These are phyloP conservation scores for Drosophila paramelanica DNA, from an alignment of 2,888 invertebrate genomes.

Conservation along the genomic window DNA sequence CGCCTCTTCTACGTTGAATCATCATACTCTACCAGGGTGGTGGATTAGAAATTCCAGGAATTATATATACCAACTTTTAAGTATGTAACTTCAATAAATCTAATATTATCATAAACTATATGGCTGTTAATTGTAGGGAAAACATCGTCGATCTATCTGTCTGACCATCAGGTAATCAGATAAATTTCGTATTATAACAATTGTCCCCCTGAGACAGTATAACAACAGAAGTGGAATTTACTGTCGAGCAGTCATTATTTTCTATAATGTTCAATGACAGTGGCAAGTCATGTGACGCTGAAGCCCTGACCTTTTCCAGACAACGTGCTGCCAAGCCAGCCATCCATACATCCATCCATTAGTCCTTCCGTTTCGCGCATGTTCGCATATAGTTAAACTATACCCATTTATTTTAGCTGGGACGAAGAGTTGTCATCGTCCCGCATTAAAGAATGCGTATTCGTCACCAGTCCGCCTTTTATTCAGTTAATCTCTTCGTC, in stretches of 20 bases:
- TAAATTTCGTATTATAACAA: too few relatives aligned
- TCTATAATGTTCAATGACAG: conserved; percentile 26
- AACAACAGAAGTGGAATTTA: conserved; percentile 13
- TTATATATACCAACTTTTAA: too few relatives aligned
- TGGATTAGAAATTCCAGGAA: too few relatives aligned
- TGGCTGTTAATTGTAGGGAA: too few relatives aligned
- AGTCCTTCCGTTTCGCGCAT: conserved; percentile 55
- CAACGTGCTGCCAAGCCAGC: conserved; percentile 45
- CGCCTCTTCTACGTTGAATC: too few relatives aligned
- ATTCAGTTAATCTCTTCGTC: not conserved
- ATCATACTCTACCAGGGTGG: too few relatives aligned
- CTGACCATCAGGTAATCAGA: not conserved
- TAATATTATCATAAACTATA: too few relatives aligned
- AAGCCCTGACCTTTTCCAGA: not conserved
- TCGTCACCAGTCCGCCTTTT: conserved; percentile 36
- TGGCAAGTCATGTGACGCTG: conserved; percentile 15
- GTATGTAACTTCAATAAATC: too few relatives aligned
- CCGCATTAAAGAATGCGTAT: conserved; percentile 30
- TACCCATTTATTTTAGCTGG: conserved; percentile 54
- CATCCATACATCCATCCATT: conserved; percentile 56
- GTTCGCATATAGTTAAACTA: conserved; percentile 51
- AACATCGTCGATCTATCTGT: too few relatives aligned
- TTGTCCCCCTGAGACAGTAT: too few relatives aligned
- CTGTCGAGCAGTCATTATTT: conserved; percentile 43
- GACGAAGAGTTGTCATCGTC: conserved; percentile 32